Conservation (phyloP, 2,888 invertebrate species). For the Gymnocheta viridis region DNA sequence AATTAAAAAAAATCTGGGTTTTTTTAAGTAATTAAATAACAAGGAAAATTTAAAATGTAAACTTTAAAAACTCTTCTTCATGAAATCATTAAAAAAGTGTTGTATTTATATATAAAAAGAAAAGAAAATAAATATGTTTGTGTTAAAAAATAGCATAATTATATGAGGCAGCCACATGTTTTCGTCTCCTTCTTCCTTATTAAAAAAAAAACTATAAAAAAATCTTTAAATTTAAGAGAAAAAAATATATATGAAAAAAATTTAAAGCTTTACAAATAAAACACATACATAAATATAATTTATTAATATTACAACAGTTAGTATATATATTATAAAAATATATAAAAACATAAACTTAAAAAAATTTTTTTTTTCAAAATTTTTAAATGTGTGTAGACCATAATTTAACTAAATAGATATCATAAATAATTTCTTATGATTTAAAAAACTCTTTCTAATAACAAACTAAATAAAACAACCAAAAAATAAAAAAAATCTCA, state of each 20-base stretch:
- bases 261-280: constrained; percentile 69
- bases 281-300: constrained; percentile 58
- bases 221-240: constrained; percentile 61
- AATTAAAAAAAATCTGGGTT: constrained; percentile 35
- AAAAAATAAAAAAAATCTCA: constrained; percentile 3
- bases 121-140: constrained; percentile 37
- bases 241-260: constrained; percentile 46
- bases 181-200: constrained; percentile 69
- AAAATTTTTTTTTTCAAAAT: constrained; percentile 30
- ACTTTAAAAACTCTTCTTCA: constrained; percentile 17
- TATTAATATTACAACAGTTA: constrained; percentile 54
- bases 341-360: constrained; percentile 19
- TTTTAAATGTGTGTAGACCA: constrained; percentile 46
- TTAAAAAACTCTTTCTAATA: not conserved
- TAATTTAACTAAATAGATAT: constrained; percentile 10
- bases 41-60: constrained; percentile 31
- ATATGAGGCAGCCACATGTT: constrained; percentile 68
- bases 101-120: constrained; percentile 39
- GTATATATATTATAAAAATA: constrained; percentile 43
- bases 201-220: constrained; percentile 38
- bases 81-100: constrained; percentile 44
- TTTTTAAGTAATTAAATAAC: constrained; percentile 35
- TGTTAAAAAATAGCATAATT: constrained; percentile 53
- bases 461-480: not conserved
- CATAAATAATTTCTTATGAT: not conserved